Percentiles rank a stretch among this genome's conserved stretches.
Evolutionary conservation across 2,888 invertebrate genomes (phyloP).

Genomic region (Anodontia alba): DNA sequence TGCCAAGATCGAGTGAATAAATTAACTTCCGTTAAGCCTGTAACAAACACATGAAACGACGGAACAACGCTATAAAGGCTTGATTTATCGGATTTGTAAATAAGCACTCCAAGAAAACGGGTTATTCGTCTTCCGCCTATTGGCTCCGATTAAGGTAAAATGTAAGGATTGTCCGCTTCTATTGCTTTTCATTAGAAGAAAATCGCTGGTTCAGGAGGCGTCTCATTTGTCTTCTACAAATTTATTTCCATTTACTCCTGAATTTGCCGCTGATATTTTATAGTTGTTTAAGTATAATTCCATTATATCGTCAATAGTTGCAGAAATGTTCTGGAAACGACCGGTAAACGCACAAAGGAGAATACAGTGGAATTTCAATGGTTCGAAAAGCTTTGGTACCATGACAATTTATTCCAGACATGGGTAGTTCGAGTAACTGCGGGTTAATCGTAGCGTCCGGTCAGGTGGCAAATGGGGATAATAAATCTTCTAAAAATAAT

Average conservation of each 20-base stretch:
- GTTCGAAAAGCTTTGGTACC: no score
- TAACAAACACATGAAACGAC: constrained; percentile 15
- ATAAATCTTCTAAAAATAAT: no score
- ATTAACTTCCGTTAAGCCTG: constrained; percentile 6
- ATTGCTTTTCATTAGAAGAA: constrained; percentile 13
- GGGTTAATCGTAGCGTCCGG: no score
- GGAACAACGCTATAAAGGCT: background rate
- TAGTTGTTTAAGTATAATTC: constrained; percentile 12
- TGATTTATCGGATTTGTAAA: constrained; percentile 17
- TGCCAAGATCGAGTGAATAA: constrained; percentile 17
- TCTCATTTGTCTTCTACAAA: background rate
- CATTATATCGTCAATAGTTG: constrained; percentile 1
- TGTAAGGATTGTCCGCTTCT: background rate
- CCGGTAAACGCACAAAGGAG: constrained; percentile 3
- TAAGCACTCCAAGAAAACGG: constrained; percentile 13
- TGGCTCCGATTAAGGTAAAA: constrained; percentile 12
- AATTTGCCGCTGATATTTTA: constrained; percentile 16
- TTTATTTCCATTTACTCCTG: constrained; percentile 10
- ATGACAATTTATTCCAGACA: no score
- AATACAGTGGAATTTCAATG: no score
- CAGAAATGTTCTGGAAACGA: background rate
- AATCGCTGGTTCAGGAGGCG: constrained; percentile 3
- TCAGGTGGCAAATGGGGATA: no score
- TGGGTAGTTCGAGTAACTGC: no score
- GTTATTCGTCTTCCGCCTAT: constrained; percentile 6